These are phyloP conservation scores for Ennomos fuscantarius DNA, from an alignment of 2,888 invertebrate genomes.

Conservation along the genomic window DNA sequence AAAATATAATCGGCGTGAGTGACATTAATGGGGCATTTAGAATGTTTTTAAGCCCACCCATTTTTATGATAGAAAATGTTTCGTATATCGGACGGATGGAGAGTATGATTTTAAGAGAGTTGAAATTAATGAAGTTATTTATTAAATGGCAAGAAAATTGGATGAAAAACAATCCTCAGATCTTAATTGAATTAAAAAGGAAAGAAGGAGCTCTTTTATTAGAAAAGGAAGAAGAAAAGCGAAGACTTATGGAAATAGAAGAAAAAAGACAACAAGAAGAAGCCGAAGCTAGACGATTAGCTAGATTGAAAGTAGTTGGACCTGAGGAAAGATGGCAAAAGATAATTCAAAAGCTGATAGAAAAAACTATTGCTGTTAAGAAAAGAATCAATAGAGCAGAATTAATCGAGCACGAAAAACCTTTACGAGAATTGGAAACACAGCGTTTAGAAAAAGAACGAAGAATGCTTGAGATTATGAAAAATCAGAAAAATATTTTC, in stretches of 20 bases:
- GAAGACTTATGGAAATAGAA: constrained; percentile 66
- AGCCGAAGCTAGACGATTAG: constrained; percentile 76
- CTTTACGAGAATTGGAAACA: constrained; percentile 84
- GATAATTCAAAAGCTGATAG: constrained; percentile 87
- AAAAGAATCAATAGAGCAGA: constrained; percentile 86
- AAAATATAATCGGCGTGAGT: constrained; percentile 87
- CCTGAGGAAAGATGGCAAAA: constrained; percentile 86
- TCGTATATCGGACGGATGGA: constrained; percentile 71
- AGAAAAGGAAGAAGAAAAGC: constrained; percentile 74
- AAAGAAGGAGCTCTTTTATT: constrained; percentile 73
- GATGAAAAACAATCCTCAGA: constrained; percentile 71
- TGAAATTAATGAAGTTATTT: constrained; percentile 80
- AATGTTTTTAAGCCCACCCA: constrained; percentile 85
- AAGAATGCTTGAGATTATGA: constrained; percentile 84
- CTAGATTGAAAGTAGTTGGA: constrained; percentile 67
- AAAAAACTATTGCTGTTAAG: constrained; percentile 86
- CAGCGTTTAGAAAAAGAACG: constrained; percentile 84
- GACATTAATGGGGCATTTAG: constrained; percentile 89
- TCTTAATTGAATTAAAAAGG: constrained; percentile 67
- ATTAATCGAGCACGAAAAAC: constrained; percentile 85
- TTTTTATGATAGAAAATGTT: constrained; percentile 76
- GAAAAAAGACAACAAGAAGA: constrained; percentile 79
- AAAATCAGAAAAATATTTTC: constrained; percentile 86
- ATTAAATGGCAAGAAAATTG: constrained; percentile 87
- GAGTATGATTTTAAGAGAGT: constrained; percentile 80